Conservation (phyloP, 2,888 invertebrate species). For the Neria commutata region DNA sequence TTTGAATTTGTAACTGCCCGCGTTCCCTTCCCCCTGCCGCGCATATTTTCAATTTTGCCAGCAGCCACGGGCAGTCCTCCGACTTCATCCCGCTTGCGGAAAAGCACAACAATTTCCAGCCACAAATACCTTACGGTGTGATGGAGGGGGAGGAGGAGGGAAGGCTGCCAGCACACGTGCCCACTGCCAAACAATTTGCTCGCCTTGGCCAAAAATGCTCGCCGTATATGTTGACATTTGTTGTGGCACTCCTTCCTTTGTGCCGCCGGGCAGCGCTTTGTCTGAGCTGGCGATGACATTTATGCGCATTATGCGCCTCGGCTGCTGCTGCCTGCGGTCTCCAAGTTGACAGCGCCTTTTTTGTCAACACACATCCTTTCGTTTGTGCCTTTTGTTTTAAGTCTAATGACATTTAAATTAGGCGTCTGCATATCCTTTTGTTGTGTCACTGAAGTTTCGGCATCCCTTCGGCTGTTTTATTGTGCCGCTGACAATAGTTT, state of each 20-base stretch:
- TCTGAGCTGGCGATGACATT: slow-evolving; percentile 13
- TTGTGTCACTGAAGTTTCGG: background rate
- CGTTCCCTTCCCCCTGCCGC: no score
- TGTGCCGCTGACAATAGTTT: slow-evolving; percentile 16
- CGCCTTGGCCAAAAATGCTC: background rate
- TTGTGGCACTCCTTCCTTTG: slow-evolving; percentile 1
- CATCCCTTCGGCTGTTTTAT: background rate
- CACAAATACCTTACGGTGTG: background rate
- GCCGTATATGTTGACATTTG: slow-evolving; percentile 19
- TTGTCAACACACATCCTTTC: slow-evolving; percentile 2
- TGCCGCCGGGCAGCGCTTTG: background rate
- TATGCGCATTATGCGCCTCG: slow-evolving; percentile 9
- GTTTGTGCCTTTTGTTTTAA: slow-evolving; percentile 41
- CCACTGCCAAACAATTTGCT: background rate
- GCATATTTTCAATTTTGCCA: background rate
- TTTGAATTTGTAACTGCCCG: slow-evolving; percentile 9
- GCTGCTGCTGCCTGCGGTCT: background rate
- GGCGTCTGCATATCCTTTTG: slow-evolving; percentile 23
- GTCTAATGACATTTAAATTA: slow-evolving; percentile 54
- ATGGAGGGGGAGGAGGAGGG: background rate
- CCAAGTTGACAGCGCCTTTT: slow-evolving; percentile 5
- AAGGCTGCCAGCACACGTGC: background rate
- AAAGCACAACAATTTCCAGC: no score
- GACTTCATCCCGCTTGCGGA: background rate
- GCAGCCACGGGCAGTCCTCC: background rate